Evolutionary conservation across 2,888 invertebrate genomes (phyloP), one percentile per base, ranked within the genome.

Genomic region (Dusona sp.): DNA sequence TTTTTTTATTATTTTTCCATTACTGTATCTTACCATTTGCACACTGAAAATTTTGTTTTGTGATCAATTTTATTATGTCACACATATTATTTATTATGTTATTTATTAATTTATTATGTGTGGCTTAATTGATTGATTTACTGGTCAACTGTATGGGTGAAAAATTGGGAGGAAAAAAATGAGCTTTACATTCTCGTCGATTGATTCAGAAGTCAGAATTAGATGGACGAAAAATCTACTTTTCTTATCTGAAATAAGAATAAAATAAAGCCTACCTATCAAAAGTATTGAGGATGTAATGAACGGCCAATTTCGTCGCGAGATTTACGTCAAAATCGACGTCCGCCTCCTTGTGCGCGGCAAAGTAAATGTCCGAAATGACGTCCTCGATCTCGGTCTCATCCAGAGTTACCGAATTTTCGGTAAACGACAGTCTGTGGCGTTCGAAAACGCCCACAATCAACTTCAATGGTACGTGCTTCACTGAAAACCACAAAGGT

Each of bases 311-410:
- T 92, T 97, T 96, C 54, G 96, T 96, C 33, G 95, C 95, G 86
- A 96, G 92, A 91, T 96, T 96, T 38, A 96, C 95, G 90, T 97
- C 96, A 74, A 96, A 96, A 90, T 95, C 95, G 72, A 95, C 95
- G 81, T 96, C 93, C 67, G 95, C 95, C 91, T 96, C 96, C 90
- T 97, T 97, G 90, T 96, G 96, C 0, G 96, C 96, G 29, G 97
- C 97, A 94, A 97, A 97, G 92, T 96, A 97, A 87, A 97, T 96
- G 91, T 97, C 97, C 1, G 96, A 96, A 8, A 98, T 94, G 22
- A 97, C 96, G 68, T 96, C 96, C 92, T 97, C 97, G 33, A 97
- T 92, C 92, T 97, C 97, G 57, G 95, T 95, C 45, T 96, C 95
- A 91, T 97, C 96, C 61, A 97, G 93, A 38, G 95, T 95, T 25